These are phyloP conservation scores for Melanotaenia parkinsoni DNA, from an alignment of 2,797 vertebrate genomes.

Conservation along the genomic window DNA sequence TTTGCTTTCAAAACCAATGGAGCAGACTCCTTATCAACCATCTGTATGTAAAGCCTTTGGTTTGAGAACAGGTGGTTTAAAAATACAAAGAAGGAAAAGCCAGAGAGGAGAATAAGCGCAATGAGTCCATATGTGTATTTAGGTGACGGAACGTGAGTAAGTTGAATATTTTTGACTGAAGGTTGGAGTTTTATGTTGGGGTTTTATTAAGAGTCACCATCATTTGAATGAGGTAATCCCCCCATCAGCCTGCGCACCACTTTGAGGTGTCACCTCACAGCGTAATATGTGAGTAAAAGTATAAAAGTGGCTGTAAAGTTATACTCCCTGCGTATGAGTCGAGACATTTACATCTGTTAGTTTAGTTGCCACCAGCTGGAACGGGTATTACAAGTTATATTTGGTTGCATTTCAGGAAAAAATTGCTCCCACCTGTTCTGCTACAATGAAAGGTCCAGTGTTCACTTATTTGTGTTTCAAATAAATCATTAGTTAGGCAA, in stretches of 20 bases:
- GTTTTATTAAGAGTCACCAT: slow-evolving; percentile 64
- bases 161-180: slow-evolving; percentile 24
- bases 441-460: slow-evolving; percentile 61
- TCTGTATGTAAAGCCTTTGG: background rate
- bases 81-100: background rate
- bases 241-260: slow-evolving; percentile 50
- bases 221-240: slow-evolving; percentile 64
- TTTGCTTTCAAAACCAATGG: background rate
- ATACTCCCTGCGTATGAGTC: slow-evolving; percentile 27
- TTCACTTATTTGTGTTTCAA: slow-evolving; percentile 40
- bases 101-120: background rate
- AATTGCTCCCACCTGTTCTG: slow-evolving; percentile 16
- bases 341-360: slow-evolving; percentile 46
- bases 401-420: slow-evolving; percentile 54
- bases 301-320: slow-evolving; percentile 15
- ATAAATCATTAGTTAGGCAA: slow-evolving; percentile 58
- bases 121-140: slow-evolving; percentile 13
- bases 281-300: slow-evolving; percentile 29
- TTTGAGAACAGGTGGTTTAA: background rate
- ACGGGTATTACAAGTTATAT: slow-evolving; percentile 46
- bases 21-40: background rate
- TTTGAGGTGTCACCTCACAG: slow-evolving; percentile 43
- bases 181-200: slow-evolving; percentile 6
- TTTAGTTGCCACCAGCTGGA: slow-evolving; percentile 43
- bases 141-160: slow-evolving; percentile 36